phyloP scores from a whole-genome alignment of 2,113 vertebrate genomes.

The Potamarius usumacintae region DNA sequence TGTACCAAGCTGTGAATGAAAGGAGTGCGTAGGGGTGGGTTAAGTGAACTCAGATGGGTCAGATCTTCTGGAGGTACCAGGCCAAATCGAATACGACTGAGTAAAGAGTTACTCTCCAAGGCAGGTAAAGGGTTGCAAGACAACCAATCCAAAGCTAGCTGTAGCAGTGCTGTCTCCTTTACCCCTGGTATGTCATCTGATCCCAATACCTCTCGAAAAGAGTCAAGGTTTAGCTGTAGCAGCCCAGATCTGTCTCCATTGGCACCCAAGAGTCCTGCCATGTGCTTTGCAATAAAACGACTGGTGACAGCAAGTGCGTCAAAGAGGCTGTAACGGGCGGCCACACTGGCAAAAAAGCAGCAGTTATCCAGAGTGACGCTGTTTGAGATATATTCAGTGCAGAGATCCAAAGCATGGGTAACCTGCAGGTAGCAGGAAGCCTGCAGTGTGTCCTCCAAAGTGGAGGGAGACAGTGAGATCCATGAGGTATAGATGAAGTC shows the following conservation, averaged over 20 bases:
- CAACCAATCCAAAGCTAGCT: conserved; percentile 84
- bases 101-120: conserved; percentile 73
- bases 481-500: conserved; percentile 96
- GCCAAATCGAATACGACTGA: conserved; percentile 83
- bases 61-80: conserved; percentile 74
- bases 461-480: conserved; percentile 81
- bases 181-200: conserved; percentile 79
- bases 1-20: conserved; percentile 83
- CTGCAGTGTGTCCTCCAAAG: conserved; percentile 82
- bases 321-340: conserved; percentile 78
- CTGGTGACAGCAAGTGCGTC: conserved; percentile 74
- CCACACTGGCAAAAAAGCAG: conserved; percentile 86
- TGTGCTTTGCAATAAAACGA: conserved; percentile 74
- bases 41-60: conserved; percentile 66
- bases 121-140: conserved; percentile 75
- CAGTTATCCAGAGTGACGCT: conserved; percentile 80
- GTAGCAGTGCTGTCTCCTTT: conserved; percentile 77
- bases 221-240: conserved; percentile 78
- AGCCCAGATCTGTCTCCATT: conserved; percentile 70
- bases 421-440: conserved; percentile 92
- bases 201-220: conserved; percentile 76
- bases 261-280: conserved; percentile 72
- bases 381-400: conserved; percentile 81
- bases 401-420: conserved; percentile 80
- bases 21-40: conserved; percentile 75